Evolutionary conservation across 2,113 vertebrate genomes (phyloP).

Genomic region (Notothenia coriiceps): DNA sequence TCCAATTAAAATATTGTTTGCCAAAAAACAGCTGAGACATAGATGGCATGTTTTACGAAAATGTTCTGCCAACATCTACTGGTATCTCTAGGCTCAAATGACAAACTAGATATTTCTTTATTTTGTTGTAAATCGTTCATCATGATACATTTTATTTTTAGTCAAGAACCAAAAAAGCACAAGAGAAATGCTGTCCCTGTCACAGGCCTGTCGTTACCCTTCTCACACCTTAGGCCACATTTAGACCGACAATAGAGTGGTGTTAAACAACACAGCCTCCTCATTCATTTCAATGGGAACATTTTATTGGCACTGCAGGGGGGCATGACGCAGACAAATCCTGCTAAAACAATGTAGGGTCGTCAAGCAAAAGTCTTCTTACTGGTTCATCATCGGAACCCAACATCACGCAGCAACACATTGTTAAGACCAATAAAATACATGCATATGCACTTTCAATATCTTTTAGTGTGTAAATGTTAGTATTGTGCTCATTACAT

Average conservation of each 20-base stretch:
- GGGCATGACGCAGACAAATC: conserved; percentile 10
- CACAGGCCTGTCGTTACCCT: conserved; percentile 36
- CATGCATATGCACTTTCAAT: conserved; percentile 16
- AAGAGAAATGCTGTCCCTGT: conserved; percentile 38
- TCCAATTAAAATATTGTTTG: conserved; percentile 3
- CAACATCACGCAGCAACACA: conserved; percentile 23
- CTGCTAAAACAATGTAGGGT: conserved; percentile 10
- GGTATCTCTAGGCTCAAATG: not conserved
- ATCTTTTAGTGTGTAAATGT: conserved; percentile 4
- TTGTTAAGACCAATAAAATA: conserved; percentile 24
- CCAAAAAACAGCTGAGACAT: not conserved
- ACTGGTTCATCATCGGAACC: conserved; percentile 19
- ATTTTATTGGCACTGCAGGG: conserved; percentile 46
- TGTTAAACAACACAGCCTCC: conserved; percentile 35
- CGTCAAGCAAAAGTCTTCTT: conserved; percentile 16
- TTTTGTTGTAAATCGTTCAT: not conserved
- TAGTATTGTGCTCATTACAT: not conserved
- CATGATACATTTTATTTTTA: conserved; percentile 29
- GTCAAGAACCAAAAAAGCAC: conserved; percentile 49
- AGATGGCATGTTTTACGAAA: not conserved
- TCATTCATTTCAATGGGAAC: conserved; percentile 58
- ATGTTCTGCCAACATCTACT: not conserved
- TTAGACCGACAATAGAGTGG: conserved; percentile 66
- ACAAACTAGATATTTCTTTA: not conserved
- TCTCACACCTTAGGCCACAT: conserved; percentile 43